phyloP scores from a whole-genome alignment of 1,140 invertebrate species.

The Macrosteles quadrilineatus region DNA sequence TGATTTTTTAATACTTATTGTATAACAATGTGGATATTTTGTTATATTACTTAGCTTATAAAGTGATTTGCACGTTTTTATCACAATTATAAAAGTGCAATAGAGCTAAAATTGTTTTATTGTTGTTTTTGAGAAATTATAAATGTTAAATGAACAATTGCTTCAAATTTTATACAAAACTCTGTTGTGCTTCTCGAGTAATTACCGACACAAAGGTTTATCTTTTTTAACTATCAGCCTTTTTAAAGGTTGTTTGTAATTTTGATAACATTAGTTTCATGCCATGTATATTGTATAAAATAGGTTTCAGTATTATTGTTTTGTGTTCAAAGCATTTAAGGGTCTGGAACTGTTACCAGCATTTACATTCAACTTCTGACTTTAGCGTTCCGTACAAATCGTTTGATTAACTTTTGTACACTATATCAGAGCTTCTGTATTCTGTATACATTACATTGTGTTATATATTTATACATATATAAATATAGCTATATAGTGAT shows the following conservation, averaged over 20 bases:
- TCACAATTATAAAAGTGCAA: conserved; percentile 3
- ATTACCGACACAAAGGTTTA: no score
- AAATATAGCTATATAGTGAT: conserved; percentile 21
- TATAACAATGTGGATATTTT: conserved; percentile 13
- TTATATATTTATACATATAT: conserved; percentile 30
- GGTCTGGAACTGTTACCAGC: not conserved
- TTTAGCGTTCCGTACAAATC: conserved; percentile 15
- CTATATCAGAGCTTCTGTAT: conserved; percentile 11
- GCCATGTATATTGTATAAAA: conserved; percentile 10
- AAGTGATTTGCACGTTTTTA: conserved; percentile 12
- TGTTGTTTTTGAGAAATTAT: conserved; percentile 25
- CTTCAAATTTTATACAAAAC: conserved; percentile 7
- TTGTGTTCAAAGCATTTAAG: conserved; percentile 15
- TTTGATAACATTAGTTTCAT: not conserved
- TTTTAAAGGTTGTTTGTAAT: no score
- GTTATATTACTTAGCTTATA: conserved; percentile 2
- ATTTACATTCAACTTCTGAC: not conserved
- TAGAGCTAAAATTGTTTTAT: not conserved
- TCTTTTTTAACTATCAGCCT: no score
- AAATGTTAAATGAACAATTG: not conserved
- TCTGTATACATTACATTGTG: conserved; percentile 26
- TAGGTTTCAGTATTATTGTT: conserved; percentile 20
- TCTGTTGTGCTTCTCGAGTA: not conserved
- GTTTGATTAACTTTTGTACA: conserved; percentile 11
- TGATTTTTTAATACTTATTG: conserved; percentile 17